Percentiles rank a stretch among this genome's conserved stretches.
phyloP scores from a whole-genome alignment of 2,888 invertebrate species.

The Beris morrisii region DNA sequence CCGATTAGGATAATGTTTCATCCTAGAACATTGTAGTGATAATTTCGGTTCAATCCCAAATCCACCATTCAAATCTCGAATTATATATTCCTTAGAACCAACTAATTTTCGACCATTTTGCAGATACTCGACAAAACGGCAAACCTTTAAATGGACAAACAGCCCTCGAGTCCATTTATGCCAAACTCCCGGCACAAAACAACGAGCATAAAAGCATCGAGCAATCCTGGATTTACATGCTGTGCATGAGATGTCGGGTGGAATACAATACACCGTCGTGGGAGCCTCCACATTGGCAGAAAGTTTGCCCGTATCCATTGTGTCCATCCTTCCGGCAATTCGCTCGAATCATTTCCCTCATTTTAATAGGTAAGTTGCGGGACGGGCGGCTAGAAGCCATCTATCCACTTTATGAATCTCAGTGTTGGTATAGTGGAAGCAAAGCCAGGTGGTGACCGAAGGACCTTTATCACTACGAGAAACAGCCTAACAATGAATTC shows the following conservation, averaged over 20 bases:
- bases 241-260: conserved; percentile 77
- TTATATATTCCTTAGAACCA: not conserved
- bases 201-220: conserved; percentile 46
- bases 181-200: conserved; percentile 30
- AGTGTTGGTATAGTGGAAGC: not conserved
- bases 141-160: conserved; percentile 33
- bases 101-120: conserved; percentile 34
- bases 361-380: conserved; percentile 65
- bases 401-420: not conserved
- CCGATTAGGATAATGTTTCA: no score
- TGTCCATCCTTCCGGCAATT: conserved; percentile 84
- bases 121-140: conserved; percentile 48
- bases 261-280: conserved; percentile 76
- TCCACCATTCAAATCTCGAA: no score
- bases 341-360: conserved; percentile 72
- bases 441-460: no score
- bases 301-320: conserved; percentile 79
- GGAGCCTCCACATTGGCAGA: conserved; percentile 81
- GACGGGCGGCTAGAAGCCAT: not conserved
- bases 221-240: conserved; percentile 78
- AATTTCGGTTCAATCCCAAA: no score
- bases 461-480: not conserved
- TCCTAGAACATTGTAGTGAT: no score
- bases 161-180: conserved; percentile 36
- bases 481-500: not conserved